These are phyloP conservation scores for Pristis pectinata DNA, from an alignment of 2,797 vertebrate species.

Conservation along the genomic window DNA sequence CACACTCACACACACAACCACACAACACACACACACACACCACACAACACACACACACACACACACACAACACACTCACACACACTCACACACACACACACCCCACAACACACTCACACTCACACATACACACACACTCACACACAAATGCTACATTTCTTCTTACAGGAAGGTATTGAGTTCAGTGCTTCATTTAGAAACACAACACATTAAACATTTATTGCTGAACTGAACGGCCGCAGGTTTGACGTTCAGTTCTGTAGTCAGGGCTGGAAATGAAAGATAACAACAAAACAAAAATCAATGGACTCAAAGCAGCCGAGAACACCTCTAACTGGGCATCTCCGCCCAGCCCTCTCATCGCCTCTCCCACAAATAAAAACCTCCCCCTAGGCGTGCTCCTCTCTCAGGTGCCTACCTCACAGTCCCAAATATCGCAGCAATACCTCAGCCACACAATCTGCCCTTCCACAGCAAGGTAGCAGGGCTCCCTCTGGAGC, in stretches of 20 bases:
- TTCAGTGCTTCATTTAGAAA: conserved; percentile 89
- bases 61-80: no score
- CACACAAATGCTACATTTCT: not conserved
- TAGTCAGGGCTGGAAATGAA: conserved; percentile 67
- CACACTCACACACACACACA: not conserved
- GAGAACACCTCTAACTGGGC: no score
- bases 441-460: not conserved
- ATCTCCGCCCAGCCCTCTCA: not conserved
- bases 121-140: not conserved
- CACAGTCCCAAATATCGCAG: not conserved
- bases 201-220: conserved; percentile 97
- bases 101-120: not conserved
- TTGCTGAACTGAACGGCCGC: conserved; percentile 82
- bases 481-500: no score
- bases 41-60: not conserved
- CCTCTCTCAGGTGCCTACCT: not conserved
- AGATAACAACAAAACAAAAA: conserved; percentile 57
- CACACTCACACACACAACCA: not conserved
- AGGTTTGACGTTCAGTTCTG: conserved; percentile 79
- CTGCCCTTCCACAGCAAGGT: not conserved
- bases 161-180: conserved; percentile 75
- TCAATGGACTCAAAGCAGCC: conserved; percentile 61
- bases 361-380: not conserved
- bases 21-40: no score
- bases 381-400: not conserved